These are phyloP conservation scores for Acrocephalus arundinaceus DNA, from an alignment of 2,113 vertebrate genomes.

Conservation along the genomic window DNA sequence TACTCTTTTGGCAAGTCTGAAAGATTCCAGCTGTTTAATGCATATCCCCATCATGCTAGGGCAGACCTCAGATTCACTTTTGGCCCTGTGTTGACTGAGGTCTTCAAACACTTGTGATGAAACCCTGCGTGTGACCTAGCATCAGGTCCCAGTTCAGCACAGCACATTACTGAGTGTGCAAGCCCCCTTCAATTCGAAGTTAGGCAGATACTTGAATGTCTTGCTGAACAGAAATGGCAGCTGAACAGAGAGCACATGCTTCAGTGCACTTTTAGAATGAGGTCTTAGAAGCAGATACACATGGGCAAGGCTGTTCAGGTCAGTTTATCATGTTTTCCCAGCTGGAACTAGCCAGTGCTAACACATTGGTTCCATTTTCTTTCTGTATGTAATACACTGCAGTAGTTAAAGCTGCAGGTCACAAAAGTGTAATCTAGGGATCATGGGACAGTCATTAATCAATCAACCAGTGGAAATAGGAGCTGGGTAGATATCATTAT, in stretches of 20 bases:
- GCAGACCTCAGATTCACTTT: not conserved
- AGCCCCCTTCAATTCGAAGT: not conserved
- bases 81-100: not conserved
- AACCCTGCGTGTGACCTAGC: not conserved
- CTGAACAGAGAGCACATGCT: conserved; percentile 6
- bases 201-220: not conserved
- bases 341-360: conserved; percentile 33
- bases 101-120: not conserved
- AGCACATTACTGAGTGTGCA: not conserved
- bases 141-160: not conserved
- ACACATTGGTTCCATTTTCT: conserved; percentile 6
- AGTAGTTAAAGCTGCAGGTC: conserved; percentile 7
- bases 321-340: conserved; percentile 34
- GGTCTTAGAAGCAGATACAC: not conserved
- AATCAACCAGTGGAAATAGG: conserved; percentile 20
- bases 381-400: not conserved
- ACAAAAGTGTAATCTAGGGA: conserved; percentile 23
- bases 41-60: not conserved
- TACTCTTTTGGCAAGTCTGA: not conserved
- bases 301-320: not conserved
- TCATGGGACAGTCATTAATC: conserved; percentile 35
- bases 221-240: conserved; percentile 1
- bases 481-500: conserved; percentile 20
- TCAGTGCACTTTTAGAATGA: not conserved
- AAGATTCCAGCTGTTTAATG: not conserved